Conservation (phyloP, 2,888 invertebrate genomes). For the Nasonia oneida region DNA sequence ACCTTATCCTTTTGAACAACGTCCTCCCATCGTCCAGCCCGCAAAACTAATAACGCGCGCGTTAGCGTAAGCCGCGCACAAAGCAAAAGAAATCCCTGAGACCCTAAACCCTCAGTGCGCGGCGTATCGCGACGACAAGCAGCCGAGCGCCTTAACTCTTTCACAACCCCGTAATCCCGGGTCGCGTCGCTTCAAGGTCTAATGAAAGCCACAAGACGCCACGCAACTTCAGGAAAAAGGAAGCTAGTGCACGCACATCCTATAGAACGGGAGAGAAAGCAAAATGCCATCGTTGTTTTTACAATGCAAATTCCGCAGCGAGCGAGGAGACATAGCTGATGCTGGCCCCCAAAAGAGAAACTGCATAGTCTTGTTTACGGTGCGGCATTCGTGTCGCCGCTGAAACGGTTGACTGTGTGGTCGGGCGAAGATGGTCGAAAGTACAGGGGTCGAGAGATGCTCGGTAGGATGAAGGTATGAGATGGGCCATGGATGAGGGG, state of each 20-base stretch:
- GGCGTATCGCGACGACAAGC: not conserved
- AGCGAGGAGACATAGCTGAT: not conserved
- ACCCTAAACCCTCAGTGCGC: not conserved
- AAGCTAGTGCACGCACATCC: not conserved
- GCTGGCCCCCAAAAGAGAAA: not conserved
- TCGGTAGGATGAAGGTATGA: not conserved
- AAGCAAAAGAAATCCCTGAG: not conserved
- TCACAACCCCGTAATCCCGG: slow-evolving; percentile 26
- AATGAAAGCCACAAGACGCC: slow-evolving; percentile 30
- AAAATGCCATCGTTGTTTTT: slow-evolving; percentile 24
- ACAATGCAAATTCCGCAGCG: slow-evolving; percentile 41
- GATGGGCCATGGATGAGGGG: not conserved
- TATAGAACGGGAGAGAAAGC: not conserved
- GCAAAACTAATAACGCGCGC: slow-evolving; percentile 28
- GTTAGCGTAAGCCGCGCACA: slow-evolving; percentile 24
- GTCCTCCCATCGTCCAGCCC: not conserved
- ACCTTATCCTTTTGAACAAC: not conserved
- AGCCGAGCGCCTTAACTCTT: slow-evolving; percentile 7
- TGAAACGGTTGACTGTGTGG: not conserved
- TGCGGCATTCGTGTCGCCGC: not conserved
- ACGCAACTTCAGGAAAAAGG: slow-evolving; percentile 8
- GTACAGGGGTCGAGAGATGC: not conserved
- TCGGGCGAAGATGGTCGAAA: not conserved
- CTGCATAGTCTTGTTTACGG: slow-evolving; percentile 29
- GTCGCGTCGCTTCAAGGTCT: slow-evolving; percentile 21